phyloP scores from a whole-genome alignment of 2,888 invertebrate genomes.

The Fragum whitleyi region DNA sequence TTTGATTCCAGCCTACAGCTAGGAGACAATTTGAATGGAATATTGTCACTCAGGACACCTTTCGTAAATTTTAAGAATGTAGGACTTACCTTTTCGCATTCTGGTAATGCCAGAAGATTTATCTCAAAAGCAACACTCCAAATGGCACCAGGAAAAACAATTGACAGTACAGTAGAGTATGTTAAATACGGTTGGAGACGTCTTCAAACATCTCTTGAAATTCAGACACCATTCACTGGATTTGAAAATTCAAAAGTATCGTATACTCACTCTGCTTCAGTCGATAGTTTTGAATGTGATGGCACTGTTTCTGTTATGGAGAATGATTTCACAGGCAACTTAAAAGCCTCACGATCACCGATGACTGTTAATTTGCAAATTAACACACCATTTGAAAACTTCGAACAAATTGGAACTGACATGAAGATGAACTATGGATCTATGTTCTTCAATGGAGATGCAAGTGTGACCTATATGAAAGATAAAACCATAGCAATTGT shows the following conservation, averaged over 20 bases:
- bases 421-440: constrained; percentile 36
- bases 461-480: constrained; percentile 43
- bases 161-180: constrained; percentile 38
- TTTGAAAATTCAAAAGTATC: constrained; percentile 36
- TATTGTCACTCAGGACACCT: constrained; percentile 43
- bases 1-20: constrained; percentile 39
- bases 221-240: constrained; percentile 50
- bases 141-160: constrained; percentile 35
- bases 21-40: constrained; percentile 27
- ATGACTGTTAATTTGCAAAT: constrained; percentile 22
- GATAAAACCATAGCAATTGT: constrained; percentile 45
- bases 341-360: constrained; percentile 43
- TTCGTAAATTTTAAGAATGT: constrained; percentile 26
- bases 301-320: constrained; percentile 38
- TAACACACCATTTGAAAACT: constrained; percentile 47
- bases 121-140: constrained; percentile 41
- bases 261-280: constrained; percentile 47
- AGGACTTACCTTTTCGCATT: constrained; percentile 36
- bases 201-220: constrained; percentile 42
- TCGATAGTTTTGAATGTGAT: constrained; percentile 60
- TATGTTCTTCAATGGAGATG: constrained; percentile 28
- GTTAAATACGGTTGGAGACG: constrained; percentile 55
- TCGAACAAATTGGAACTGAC: constrained; percentile 43
- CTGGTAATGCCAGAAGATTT: constrained; percentile 40
- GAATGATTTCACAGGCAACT: constrained; percentile 46